These are phyloP conservation scores for Trichogramma dendrolimi DNA, from an alignment of 2,888 invertebrate genomes.

Conservation along the genomic window DNA sequence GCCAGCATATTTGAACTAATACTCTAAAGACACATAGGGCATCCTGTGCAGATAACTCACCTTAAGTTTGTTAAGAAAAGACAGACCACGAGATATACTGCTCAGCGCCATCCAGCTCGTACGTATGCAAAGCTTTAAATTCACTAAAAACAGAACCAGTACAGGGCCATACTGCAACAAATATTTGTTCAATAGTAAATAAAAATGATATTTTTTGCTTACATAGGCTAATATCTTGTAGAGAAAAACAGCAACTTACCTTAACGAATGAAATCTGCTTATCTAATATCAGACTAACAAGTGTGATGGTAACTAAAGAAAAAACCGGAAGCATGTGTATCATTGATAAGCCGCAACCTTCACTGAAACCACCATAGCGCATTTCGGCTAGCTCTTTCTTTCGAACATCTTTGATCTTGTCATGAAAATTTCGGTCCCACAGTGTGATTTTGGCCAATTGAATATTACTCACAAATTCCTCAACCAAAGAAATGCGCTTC, in stretches of 20 bases:
- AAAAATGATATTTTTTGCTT: not conserved
- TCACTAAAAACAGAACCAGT: conserved; percentile 35
- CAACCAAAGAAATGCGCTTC: conserved; percentile 34
- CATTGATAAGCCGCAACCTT: conserved; percentile 38
- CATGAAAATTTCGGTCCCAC: conserved; percentile 37
- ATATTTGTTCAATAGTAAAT: not conserved
- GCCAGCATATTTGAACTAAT: not conserved
- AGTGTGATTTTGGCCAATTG: conserved; percentile 37
- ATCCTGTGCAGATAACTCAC: conserved; percentile 23
- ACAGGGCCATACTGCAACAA: conserved; percentile 34
- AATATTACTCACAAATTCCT: conserved; percentile 39
- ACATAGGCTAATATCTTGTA: not conserved
- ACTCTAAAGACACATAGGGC: not conserved
- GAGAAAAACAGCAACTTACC: conserved; percentile 26
- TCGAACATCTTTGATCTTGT: conserved; percentile 32
- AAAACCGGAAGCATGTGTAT: conserved; percentile 37
- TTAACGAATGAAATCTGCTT: conserved; percentile 30
- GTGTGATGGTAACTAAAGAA: conserved; percentile 32
- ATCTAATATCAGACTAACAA: conserved; percentile 32
- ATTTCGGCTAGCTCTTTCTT: conserved; percentile 35
- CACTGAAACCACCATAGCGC: conserved; percentile 35
- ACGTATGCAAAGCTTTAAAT: conserved; percentile 37
- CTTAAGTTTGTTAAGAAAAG: conserved; percentile 41
- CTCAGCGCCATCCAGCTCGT: conserved; percentile 39
- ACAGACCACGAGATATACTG: conserved; percentile 38